phyloP scores from a whole-genome alignment of 1,140 invertebrate species.

The Drosophila insularis region DNA sequence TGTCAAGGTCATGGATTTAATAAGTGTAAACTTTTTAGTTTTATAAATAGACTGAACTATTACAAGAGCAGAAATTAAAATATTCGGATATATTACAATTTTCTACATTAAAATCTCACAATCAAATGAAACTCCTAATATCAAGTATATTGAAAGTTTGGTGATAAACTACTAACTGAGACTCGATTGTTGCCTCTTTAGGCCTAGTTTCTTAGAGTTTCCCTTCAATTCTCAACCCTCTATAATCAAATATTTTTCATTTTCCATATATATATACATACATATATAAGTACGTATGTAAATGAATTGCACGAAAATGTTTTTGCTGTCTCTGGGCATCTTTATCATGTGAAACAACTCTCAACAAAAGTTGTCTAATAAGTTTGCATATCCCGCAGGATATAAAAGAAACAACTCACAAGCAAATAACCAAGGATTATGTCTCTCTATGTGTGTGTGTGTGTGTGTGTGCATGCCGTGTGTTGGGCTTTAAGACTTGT shows the following conservation, averaged over 20 bases:
- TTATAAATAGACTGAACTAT: too few species aligned
- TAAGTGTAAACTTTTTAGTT: too few species aligned
- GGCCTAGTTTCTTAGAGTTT: background rate
- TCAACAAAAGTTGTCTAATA: conserved; percentile 61
- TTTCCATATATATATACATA: background rate
- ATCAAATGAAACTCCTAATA: background rate
- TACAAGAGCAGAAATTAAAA: too few species aligned
- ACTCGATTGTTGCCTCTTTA: background rate
- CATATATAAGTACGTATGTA: too few species aligned
- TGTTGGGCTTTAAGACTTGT: conserved; percentile 7
- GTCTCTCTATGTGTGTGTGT: conserved; percentile 18
- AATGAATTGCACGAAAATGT: conserved; percentile 56
- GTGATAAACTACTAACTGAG: background rate
- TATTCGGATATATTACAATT: too few species aligned
- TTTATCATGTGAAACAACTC: conserved; percentile 62
- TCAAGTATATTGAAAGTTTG: background rate
- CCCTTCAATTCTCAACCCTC: conserved; percentile 35
- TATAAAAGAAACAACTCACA: conserved; percentile 53
- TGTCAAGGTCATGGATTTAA: too few species aligned
- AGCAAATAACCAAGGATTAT: conserved; percentile 61
- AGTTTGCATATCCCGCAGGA: conserved; percentile 77
- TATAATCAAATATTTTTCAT: background rate
- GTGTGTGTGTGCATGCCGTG: conserved; percentile 38
- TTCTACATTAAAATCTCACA: background rate
- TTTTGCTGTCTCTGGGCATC: conserved; percentile 49